Conservation (phyloP, 2,113 vertebrate species). For the Ophiodon elongatus region DNA sequence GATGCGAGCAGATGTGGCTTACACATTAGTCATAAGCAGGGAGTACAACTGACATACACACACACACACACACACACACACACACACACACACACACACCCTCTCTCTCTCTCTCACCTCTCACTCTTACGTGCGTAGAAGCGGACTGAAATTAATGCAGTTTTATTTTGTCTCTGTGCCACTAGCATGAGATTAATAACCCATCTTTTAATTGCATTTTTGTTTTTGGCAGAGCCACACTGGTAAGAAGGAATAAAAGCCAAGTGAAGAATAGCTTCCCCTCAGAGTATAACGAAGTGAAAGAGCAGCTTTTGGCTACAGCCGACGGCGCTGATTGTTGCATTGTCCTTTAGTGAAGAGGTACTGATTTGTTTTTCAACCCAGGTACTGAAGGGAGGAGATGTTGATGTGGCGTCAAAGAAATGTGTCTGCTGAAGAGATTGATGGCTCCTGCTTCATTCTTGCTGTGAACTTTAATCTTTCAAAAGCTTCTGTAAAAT, state of each 20-base stretch:
- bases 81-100: no score
- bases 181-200: slow-evolving; percentile 79
- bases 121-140: slow-evolving; percentile 36
- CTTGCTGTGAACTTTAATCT: slow-evolving; percentile 11
- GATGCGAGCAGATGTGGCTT: slow-evolving; percentile 68
- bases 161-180: slow-evolving; percentile 69
- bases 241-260: slow-evolving; percentile 54
- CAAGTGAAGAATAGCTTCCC: slow-evolving; percentile 51
- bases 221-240: slow-evolving; percentile 66
- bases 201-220: slow-evolving; percentile 78
- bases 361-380: slow-evolving; percentile 56
- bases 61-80: slow-evolving; percentile 3
- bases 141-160: slow-evolving; percentile 66
- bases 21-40: slow-evolving; percentile 68
- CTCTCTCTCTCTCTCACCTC: slow-evolving; percentile 31
- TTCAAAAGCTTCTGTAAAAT: background rate
- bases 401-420: slow-evolving; percentile 38
- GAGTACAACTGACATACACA: slow-evolving; percentile 61
- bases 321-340: slow-evolving; percentile 56
- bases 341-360: slow-evolving; percentile 61
- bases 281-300: slow-evolving; percentile 67
- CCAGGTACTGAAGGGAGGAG: slow-evolving; percentile 36
- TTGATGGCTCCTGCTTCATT: slow-evolving; percentile 17
- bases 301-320: slow-evolving; percentile 45
- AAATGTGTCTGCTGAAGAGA: slow-evolving; percentile 13